Base-by-base conservation (phyloP, 2,113 vertebrate species). In the Corythornis vintsioides region DNA sequence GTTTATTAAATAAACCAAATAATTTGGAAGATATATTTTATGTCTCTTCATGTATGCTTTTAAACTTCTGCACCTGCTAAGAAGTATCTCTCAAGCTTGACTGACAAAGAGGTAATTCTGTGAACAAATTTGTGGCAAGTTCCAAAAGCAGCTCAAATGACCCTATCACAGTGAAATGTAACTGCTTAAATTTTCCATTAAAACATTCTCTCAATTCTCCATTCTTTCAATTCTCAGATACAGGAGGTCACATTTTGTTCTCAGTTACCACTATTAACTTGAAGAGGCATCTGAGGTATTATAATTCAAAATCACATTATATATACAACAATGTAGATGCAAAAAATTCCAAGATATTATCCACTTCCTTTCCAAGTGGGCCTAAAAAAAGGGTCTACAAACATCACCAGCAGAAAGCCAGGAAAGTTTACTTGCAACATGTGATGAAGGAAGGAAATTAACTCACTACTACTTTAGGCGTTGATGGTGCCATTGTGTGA, bases 401-500 rank as follows among this genome's bases (percentile, higher is more conserved):
- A 38, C 6, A 9, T 13, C n/a, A 66, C 55, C 48, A 59, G 33
- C 43, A 26, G n/a, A 59, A 67, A 57, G 53, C 17, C 3, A 35
- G 40, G 21, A 40, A 75, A 18, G 19, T 45, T 35, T 86, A 31
- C 47, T 25, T 52, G 22, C 31, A 67, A 38, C 26, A 12, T 3
- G 21, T 45, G 50, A 19, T 1, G 4, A 61, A 59, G 70, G 86
- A 76, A 53, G 42, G 61, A 48, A 45, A 40, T 50, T 6, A 88
- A 17, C 19, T 76, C 55, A 19, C 19, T 47, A 15, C 40, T 24
- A 7, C n/a, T 45, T 20, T 13, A 48, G 64, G 50, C 33, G 20
- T 1, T 20, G 35, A 22, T 1, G 0, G 40, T 38, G 3, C 25
- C 22, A 24, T 3, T 56, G 18, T 60, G 50, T 20, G 56, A 29